phyloP scores from a whole-genome alignment of 2,888 invertebrate genomes.

The Cacoxenus indagator region DNA sequence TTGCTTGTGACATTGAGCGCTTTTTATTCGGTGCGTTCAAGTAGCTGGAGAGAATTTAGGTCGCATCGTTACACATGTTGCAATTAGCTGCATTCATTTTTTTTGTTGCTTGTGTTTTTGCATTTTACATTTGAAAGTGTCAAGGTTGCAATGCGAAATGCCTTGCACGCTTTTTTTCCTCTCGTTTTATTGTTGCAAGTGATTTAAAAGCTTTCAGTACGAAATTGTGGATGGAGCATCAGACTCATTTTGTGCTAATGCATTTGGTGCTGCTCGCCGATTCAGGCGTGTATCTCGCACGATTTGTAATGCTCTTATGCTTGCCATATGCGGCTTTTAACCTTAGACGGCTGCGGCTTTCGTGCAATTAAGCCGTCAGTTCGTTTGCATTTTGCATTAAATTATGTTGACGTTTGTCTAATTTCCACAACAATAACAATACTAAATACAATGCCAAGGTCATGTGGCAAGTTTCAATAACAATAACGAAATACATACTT shows the following conservation, averaged over 20 bases:
- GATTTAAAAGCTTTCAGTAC: constrained; percentile 48
- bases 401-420: constrained; percentile 37
- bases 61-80: background rate
- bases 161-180: constrained; percentile 32
- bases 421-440: constrained; percentile 43
- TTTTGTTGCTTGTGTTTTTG: constrained; percentile 36
- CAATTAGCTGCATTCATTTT: constrained; percentile 3
- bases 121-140: constrained; percentile 15
- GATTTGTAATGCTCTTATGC: background rate
- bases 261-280: background rate
- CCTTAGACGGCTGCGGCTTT: background rate
- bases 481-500: background rate
- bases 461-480: constrained; percentile 28
- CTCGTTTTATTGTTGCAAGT: no score
- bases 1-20: no score
- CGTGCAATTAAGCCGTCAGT: background rate
- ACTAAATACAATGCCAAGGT: constrained; percentile 56
- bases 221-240: no score
- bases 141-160: constrained; percentile 31
- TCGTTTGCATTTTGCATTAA: constrained; percentile 29
- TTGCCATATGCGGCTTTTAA: constrained; percentile 11
- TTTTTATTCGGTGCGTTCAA: no score
- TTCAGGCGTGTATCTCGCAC: background rate
- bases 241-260: background rate
- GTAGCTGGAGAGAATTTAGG: no score